Conservation (phyloP, 2,888 invertebrate genomes). For the Hydropsyche betteni region DNA sequence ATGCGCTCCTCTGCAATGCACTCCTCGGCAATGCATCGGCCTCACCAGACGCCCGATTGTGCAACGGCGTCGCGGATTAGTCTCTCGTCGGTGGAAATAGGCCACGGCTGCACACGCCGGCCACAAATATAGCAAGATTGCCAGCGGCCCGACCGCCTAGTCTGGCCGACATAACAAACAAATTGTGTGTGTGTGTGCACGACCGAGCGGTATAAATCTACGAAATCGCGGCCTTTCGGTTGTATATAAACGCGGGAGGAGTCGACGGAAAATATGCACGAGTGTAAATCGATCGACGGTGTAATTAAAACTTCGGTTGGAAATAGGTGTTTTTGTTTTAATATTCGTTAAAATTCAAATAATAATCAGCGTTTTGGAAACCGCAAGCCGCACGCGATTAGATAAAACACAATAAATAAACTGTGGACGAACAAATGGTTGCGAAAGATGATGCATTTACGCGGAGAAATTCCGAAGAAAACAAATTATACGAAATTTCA, state of each 20-base stretch:
- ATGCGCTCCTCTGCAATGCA: too few relatives aligned
- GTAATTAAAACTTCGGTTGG: too few relatives aligned
- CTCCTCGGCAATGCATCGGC: neutral
- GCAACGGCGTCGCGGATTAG: constrained; percentile 7
- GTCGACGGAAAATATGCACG: too few relatives aligned
- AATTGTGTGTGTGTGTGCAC: too few relatives aligned
- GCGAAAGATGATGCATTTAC: too few relatives aligned
- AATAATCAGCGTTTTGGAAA: neutral
- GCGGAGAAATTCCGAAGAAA: too few relatives aligned
- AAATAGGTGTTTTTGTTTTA: too few relatives aligned
- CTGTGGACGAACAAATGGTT: too few relatives aligned
- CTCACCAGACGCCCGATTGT: constrained; percentile 26
- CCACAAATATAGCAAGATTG: constrained; percentile 12
- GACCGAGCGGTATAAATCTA: too few relatives aligned
- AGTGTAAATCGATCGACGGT: too few relatives aligned
- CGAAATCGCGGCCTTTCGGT: neutral
- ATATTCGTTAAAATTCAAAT: too few relatives aligned
- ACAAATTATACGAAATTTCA: too few relatives aligned
- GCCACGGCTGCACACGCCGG: constrained; percentile 33
- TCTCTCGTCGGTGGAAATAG: constrained; percentile 35
- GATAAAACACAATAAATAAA: neutral
- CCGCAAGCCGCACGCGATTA: neutral
- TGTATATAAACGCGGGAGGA: neutral
- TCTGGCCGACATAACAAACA: constrained; percentile 4
- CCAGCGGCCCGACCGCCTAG: neutral